Evolutionary conservation across 2,113 vertebrate genomes (phyloP).

Genomic region (Onychostoma macrolepis): DNA sequence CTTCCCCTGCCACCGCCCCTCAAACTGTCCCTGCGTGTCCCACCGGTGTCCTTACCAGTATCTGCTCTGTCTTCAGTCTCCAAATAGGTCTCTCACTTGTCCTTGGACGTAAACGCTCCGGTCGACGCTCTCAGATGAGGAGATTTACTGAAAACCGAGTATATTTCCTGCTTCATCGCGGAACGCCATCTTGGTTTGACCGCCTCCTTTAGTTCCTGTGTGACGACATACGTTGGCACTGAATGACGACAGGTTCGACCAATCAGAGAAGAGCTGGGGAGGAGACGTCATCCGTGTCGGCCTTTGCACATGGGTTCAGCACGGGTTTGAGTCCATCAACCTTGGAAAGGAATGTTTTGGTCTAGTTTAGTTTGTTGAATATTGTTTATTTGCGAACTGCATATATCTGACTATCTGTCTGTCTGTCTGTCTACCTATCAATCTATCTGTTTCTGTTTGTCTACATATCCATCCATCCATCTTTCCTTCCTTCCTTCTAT

Average conservation of each 20-base stretch:
- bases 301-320: slow-evolving; percentile 26
- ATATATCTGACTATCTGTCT: neutral
- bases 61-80: slow-evolving; percentile 64
- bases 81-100: slow-evolving; percentile 60
- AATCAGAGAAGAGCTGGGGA: slow-evolving; percentile 4
- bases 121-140: slow-evolving; percentile 22
- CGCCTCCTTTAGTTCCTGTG: slow-evolving; percentile 70
- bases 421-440: neutral
- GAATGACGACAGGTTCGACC: slow-evolving; percentile 57
- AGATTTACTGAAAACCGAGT: slow-evolving; percentile 72
- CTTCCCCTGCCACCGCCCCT: slow-evolving; percentile 75
- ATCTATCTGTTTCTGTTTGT: neutral
- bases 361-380: neutral
- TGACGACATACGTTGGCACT: slow-evolving; percentile 63
- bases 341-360: neutral
- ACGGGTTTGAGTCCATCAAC: slow-evolving; percentile 23
- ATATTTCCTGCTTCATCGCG: slow-evolving; percentile 78
- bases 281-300: neutral
- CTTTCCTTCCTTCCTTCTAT: neutral
- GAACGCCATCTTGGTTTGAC: slow-evolving; percentile 81
- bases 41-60: slow-evolving; percentile 64
- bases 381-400: neutral
- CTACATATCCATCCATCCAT: neutral
- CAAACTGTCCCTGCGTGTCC: slow-evolving; percentile 13
- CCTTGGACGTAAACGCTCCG: slow-evolving; percentile 22